These are phyloP conservation scores for Cacatua alba DNA, from an alignment of 2,113 vertebrate species.

Conservation along the genomic window DNA sequence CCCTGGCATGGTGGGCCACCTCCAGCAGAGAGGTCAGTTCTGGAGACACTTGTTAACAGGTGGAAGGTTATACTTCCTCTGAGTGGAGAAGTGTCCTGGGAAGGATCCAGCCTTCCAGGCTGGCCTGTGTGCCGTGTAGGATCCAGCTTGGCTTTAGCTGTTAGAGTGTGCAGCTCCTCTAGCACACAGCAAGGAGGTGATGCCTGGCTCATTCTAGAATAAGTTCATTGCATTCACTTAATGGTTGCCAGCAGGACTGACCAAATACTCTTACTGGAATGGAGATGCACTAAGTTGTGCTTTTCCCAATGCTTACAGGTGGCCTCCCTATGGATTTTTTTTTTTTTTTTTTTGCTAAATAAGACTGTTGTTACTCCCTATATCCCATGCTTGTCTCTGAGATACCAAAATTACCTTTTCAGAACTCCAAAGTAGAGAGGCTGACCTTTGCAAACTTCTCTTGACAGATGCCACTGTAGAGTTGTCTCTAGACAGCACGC, in stretches of 20 bases:
- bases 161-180: background rate
- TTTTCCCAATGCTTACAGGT: background rate
- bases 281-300: rapidly evolving
- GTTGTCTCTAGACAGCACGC: conserved; percentile 88
- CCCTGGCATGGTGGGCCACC: background rate
- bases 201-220: background rate
- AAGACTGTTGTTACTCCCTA: background rate
- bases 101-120: background rate
- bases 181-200: background rate
- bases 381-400: background rate
- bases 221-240: background rate
- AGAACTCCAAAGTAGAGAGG: background rate
- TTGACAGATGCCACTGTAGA: conserved; percentile 93
- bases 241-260: background rate
- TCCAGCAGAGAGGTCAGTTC: background rate
- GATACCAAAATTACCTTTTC: background rate
- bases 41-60: background rate
- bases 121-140: rapidly evolving
- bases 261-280: background rate
- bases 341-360: background rate
- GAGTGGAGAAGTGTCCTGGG: background rate
- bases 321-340: background rate
- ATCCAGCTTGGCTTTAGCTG: background rate
- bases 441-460: conserved; percentile 42
- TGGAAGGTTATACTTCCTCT: background rate